Base-by-base conservation (phyloP, 2,797 vertebrate genomes). In the Phrynocephalus vlangalii region DNA sequence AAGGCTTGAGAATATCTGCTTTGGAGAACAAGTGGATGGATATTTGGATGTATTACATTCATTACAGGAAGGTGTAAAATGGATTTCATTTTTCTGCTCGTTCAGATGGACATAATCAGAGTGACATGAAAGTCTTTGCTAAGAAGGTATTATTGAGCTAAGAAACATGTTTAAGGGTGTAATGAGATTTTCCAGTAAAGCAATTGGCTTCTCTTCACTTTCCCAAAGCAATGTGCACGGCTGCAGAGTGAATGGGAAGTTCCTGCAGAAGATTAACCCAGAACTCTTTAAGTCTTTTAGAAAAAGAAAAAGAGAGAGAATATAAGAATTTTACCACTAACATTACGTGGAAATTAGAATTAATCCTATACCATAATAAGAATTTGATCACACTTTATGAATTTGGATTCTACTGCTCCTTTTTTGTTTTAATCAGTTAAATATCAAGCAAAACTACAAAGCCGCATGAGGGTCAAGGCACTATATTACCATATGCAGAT, bases 101-200 rank as follows among this genome's bases (percentile, higher is more conserved):
- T 81, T 67, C 70, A 79, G 75, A 85, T 26, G 50, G 16, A 28
- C 50, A 38, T 2, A 0, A 0, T 66, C 0, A 0, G 72, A n/a
- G n/a, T 10, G 38, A 71, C 0, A 0, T 71, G 71, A 33, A 82
- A 72, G 24, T 50, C 0, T 0, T 2, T 0, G 0, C 1, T 0
- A 0, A 63, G 60, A 82, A 10, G 0, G 0, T 30, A 78, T 88
- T 84, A 50, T 79, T 24, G 13, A 3, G 56, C 22, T 82, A 83
- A 85, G 87, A 20, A 86, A 70, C 66, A 77, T 30, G 66, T 63
- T 44, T 75, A 81, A 87, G 26, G 13, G 13, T 67, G 44, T 76
- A 75, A 84, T 28, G 75, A 87, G 38, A 85, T 90, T 83, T 90
- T 90, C 67, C 79, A 85, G 1, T 15, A 60, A 79, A 76, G 79